phyloP scores from a whole-genome alignment of 2,888 invertebrate genomes.

The Stictocephala bisonia region DNA sequence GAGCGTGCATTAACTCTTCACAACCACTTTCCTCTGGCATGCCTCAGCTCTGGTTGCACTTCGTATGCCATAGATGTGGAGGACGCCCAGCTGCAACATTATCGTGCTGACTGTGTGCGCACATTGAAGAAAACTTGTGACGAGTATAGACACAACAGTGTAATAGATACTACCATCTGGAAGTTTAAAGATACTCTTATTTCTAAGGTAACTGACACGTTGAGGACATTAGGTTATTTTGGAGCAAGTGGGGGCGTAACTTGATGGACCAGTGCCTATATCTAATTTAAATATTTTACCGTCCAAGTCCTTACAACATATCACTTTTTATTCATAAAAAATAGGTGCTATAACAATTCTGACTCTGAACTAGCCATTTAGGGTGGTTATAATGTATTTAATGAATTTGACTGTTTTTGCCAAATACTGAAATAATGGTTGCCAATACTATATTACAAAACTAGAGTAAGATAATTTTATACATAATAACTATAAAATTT shows the following conservation, averaged over 20 bases:
- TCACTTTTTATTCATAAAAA: too few relatives aligned
- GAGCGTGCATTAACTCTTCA: conserved; percentile 89
- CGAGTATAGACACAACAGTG: conserved; percentile 83
- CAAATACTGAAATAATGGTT: too few relatives aligned
- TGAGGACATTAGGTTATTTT: conserved; percentile 80
- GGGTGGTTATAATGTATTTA: too few relatives aligned
- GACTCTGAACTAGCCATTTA: too few relatives aligned
- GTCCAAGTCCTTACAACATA: too few relatives aligned
- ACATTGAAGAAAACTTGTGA: conserved; percentile 86
- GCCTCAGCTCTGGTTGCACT: conserved; percentile 82
- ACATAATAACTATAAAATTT: too few relatives aligned
- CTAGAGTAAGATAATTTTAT: too few relatives aligned
- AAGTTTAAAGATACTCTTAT: conserved; percentile 84
- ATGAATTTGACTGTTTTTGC: too few relatives aligned
- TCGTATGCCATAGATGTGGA: conserved; percentile 85
- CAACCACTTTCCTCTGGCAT: conserved; percentile 93
- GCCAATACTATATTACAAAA: too few relatives aligned
- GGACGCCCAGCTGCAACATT: conserved; percentile 92
- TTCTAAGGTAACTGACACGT: conserved; percentile 75
- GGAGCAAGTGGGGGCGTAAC: conserved; percentile 30
- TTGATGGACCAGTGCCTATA: too few relatives aligned
- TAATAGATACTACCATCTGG: conserved; percentile 89
- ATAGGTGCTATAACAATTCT: too few relatives aligned
- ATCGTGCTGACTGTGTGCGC: conserved; percentile 91
- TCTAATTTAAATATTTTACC: too few relatives aligned